Conservation (phyloP, 2,113 vertebrate species). For the Caretta caretta region DNA sequence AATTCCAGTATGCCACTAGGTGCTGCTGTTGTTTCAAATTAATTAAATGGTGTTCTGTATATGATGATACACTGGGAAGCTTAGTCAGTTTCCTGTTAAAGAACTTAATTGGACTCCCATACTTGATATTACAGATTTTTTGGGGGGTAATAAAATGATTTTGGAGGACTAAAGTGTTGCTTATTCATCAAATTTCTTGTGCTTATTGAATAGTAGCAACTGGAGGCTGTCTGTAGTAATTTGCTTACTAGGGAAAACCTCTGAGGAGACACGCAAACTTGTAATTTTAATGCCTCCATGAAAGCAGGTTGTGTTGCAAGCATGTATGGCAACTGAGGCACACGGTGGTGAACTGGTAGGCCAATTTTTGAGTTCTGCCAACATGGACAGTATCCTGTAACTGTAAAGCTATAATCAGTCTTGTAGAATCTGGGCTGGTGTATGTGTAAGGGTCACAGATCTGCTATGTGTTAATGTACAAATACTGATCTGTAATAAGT, state of each 20-base stretch:
- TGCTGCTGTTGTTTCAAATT: slow-evolving; percentile 30
- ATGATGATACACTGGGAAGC: accelerated
- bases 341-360: neutral
- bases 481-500: neutral
- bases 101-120: neutral
- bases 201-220: neutral
- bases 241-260: neutral
- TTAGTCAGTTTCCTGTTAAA: accelerated
- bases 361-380: neutral
- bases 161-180: neutral
- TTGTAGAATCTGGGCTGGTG: accelerated
- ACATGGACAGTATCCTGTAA: neutral
- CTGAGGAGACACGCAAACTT: neutral
- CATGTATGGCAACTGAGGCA: accelerated
- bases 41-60: accelerated
- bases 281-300: neutral
- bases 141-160: neutral
- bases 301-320: neutral
- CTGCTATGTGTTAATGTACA: neutral
- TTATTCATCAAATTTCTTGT: neutral
- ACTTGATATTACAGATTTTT: neutral
- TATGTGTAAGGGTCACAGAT: accelerated
- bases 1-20: neutral
- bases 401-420: accelerated
- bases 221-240: neutral